Conservation (phyloP, 2,797 vertebrate genomes). For the Antrozous pallidus region DNA sequence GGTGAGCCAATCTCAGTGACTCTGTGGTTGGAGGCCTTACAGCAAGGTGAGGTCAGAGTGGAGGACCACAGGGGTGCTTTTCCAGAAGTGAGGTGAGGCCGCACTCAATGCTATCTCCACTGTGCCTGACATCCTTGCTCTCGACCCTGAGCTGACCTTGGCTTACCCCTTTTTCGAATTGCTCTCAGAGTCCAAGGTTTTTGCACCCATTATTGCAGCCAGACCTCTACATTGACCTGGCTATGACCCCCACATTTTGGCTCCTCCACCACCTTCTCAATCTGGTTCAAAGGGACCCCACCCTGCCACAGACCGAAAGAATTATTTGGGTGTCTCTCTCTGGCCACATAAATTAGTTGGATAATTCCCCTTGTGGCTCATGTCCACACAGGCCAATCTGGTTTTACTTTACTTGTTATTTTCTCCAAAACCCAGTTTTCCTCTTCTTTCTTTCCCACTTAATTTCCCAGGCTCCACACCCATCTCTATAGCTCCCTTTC, state of each 20-base stretch:
- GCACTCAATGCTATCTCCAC: not conserved
- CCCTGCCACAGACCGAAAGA: not conserved
- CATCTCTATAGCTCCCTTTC: not conserved
- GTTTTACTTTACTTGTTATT: constrained; percentile 39
- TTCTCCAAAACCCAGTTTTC: not conserved
- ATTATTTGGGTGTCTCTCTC: not conserved
- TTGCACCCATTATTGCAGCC: not conserved
- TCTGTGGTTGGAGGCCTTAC: not conserved
- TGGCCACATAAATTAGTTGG: not conserved
- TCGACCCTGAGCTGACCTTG: not conserved
- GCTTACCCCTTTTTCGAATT: not conserved
- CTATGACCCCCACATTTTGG: not conserved
- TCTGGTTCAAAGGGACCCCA: not conserved
- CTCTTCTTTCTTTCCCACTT: not conserved
- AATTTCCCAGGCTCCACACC: not conserved
- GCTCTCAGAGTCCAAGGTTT: not conserved
- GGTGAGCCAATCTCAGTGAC: not conserved
- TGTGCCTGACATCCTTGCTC: not conserved
- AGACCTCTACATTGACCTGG: not conserved
- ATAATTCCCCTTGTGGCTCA: not conserved
- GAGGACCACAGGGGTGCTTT: not conserved
- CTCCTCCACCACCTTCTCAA: not conserved
- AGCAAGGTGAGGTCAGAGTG: not conserved
- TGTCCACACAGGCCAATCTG: constrained; percentile 21
- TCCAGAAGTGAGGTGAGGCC: not conserved